Percentiles rank a stretch among this genome's conserved stretches.
phyloP scores from a whole-genome alignment of 2,113 vertebrate genomes.

The Geococcyx californianus region DNA sequence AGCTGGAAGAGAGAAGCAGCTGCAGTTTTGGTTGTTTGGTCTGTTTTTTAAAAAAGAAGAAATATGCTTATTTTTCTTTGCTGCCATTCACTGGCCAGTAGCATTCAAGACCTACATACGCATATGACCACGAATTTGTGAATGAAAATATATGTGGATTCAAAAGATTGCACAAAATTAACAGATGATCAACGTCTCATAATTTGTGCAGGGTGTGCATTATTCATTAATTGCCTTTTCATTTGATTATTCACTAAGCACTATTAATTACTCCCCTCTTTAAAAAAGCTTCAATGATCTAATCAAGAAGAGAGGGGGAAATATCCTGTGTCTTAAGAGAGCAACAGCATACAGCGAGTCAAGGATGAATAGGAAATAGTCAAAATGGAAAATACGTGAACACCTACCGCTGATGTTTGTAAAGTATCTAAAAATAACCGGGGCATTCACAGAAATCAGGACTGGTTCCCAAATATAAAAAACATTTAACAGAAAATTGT shows the following conservation, averaged over 20 bases:
- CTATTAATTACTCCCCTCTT: conserved; percentile 25
- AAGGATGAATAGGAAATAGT: background rate
- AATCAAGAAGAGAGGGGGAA: conserved; percentile 13
- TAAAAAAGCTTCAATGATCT: conserved; percentile 16
- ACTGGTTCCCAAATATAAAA: background rate
- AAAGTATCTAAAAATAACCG: conserved; percentile 19
- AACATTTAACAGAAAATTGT: background rate
- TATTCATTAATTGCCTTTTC: conserved; percentile 52
- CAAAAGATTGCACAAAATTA: background rate
- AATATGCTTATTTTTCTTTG: background rate
- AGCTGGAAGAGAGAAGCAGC: background rate
- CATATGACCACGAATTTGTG: background rate
- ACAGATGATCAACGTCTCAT: conserved; percentile 23
- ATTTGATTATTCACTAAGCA: conserved; percentile 17
- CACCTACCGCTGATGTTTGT: conserved; percentile 3
- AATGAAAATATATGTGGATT: conserved; percentile 10
- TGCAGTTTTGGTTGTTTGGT: too few species aligned
- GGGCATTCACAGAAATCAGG: background rate
- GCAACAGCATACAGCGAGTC: background rate
- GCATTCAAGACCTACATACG: background rate
- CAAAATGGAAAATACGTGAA: background rate
- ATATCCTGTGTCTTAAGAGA: background rate
- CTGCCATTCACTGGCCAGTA: background rate
- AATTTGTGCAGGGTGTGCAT: conserved; percentile 3
- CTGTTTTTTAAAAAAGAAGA: background rate